phyloP scores from a whole-genome alignment of 2,888 invertebrate genomes.

The Rhodophaea formosa region DNA sequence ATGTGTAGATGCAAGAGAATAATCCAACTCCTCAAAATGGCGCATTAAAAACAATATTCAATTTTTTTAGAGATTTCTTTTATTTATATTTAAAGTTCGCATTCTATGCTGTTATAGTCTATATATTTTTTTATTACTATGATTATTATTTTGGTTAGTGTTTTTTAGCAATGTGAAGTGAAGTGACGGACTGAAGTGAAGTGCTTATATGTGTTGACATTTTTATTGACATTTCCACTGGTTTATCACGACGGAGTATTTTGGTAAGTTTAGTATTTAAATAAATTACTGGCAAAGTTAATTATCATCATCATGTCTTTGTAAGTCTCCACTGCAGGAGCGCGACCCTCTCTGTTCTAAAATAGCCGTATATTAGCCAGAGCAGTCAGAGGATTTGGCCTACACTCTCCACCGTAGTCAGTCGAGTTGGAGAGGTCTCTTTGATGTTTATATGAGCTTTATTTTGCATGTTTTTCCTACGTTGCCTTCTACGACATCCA shows the following conservation, averaged over 20 bases:
- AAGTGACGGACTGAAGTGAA: conserved; percentile 35
- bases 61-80: conserved; percentile 59
- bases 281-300: too few relatives aligned
- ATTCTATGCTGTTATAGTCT: conserved; percentile 62
- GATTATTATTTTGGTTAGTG: conserved; percentile 65
- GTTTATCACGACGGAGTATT: conserved; percentile 21
- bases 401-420: too few relatives aligned
- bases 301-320: too few relatives aligned
- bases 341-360: too few relatives aligned
- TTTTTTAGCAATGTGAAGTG: conserved; percentile 39
- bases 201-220: conserved; percentile 13
- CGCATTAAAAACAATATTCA: conserved; percentile 39
- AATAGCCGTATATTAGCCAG: too few relatives aligned
- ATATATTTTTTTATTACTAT: conserved; percentile 65
- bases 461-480: too few relatives aligned
- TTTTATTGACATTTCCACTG: conserved; percentile 12
- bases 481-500: too few relatives aligned
- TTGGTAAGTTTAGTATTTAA: conserved; percentile 29
- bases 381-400: too few relatives aligned
- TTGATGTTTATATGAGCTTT: too few relatives aligned
- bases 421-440: too few relatives aligned
- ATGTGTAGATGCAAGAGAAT: conserved; percentile 48
- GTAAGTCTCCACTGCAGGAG: too few relatives aligned
- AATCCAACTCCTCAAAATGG: conserved; percentile 35
- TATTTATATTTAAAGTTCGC: conserved; percentile 67